Evolutionary conservation across 2,797 vertebrate species (phyloP).

Genomic region (Chanos chanos): DNA sequence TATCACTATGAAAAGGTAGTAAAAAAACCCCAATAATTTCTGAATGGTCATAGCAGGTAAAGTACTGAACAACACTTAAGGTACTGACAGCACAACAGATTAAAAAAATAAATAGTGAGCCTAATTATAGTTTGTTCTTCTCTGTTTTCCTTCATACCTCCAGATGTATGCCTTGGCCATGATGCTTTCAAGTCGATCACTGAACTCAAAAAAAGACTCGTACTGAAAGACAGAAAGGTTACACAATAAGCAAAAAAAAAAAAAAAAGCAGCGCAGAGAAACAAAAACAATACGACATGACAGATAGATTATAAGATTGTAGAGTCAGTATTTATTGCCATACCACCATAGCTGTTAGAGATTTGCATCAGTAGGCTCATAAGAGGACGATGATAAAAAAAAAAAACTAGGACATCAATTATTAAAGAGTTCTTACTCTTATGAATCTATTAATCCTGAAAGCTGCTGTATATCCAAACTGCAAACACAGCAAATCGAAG

Average conservation of each 20-base stretch:
- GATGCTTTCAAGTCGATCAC: slow-evolving; percentile 83
- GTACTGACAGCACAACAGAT: too few species aligned
- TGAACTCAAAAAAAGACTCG: slow-evolving; percentile 89
- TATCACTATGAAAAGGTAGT: background rate
- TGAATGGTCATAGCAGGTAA: background rate
- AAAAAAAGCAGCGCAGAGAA: background rate
- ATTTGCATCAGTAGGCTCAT: too few species aligned
- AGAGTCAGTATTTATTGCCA: background rate
- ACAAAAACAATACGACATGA: background rate
- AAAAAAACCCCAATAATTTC: background rate
- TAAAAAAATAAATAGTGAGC: background rate
- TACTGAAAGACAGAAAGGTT: slow-evolving; percentile 57
- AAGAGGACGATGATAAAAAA: background rate
- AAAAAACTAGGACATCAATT: background rate
- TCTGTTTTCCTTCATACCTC: slow-evolving; percentile 69
- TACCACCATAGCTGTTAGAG: too few species aligned
- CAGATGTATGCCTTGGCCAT: slow-evolving; percentile 91
- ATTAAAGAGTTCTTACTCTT: slow-evolving; percentile 67
- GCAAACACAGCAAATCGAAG: slow-evolving; percentile 77
- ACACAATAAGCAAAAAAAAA: background rate
- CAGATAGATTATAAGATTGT: background rate
- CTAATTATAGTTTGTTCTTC: background rate
- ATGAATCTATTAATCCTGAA: slow-evolving; percentile 80
- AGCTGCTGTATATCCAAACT: slow-evolving; percentile 77
- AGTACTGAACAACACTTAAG: too few species aligned